These are phyloP conservation scores for Apotomis betuletana DNA, from an alignment of 2,888 invertebrate species.

Conservation along the genomic window DNA sequence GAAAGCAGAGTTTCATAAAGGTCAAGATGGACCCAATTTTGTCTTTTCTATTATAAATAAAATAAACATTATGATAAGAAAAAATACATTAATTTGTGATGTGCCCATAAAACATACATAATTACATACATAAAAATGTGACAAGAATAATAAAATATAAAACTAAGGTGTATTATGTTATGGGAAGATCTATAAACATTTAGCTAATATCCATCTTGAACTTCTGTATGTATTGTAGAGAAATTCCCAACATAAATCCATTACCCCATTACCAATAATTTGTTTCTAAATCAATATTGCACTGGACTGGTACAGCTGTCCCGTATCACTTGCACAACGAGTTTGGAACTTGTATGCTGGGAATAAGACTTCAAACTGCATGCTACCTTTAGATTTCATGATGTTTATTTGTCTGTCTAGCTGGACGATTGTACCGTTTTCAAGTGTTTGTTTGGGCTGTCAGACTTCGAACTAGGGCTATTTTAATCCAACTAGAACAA, in stretches of 20 bases:
- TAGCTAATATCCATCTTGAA: background rate
- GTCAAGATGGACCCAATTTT: too few species aligned
- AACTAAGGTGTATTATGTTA: too few species aligned
- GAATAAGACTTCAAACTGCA: constrained; percentile 3
- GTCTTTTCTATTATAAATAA: too few species aligned
- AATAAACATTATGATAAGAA: too few species aligned
- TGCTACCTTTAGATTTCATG: background rate
- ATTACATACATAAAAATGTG: too few species aligned
- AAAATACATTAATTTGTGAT: too few species aligned
- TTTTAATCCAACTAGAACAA: constrained; percentile 15
- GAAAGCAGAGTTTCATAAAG: too few species aligned
- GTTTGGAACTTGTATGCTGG: background rate
- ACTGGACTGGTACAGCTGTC: constrained; percentile 20
- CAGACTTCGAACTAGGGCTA: constrained; percentile 10
- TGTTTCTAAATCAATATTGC: constrained; percentile 17
- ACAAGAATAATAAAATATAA: too few species aligned
- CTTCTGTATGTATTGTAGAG: background rate
- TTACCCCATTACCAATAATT: constrained; percentile 20
- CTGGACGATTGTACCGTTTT: constrained; percentile 17
- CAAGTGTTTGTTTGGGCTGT: constrained; percentile 29
- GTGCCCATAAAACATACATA: too few species aligned
- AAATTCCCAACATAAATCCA: constrained; percentile 3
- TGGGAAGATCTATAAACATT: too few species aligned
- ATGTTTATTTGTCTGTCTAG: constrained; percentile 35
- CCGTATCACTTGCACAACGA: background rate